A percentile compares a stretch with the other conserved stretches of the same genome.
Evolutionary conservation across 2,113 vertebrate species (phyloP).

Genomic region (Proteles cristata): DNA sequence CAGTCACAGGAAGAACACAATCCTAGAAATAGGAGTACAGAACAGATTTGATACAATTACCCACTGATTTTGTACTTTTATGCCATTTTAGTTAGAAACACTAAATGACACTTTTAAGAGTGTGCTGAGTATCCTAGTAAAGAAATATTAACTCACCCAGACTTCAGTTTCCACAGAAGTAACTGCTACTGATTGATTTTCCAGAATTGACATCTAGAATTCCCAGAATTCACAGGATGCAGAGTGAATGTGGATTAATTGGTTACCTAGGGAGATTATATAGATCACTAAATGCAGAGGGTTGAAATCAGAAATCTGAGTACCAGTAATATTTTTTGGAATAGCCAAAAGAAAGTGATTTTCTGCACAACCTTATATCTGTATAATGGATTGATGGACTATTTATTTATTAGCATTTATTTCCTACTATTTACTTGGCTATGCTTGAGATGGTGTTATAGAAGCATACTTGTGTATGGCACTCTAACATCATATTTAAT

Average conservation of each 20-base stretch:
- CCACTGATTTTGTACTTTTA: not conserved
- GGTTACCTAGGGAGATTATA: not conserved
- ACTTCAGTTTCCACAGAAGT: not conserved
- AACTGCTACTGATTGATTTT: not conserved
- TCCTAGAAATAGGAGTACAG: not conserved
- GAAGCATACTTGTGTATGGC: not conserved
- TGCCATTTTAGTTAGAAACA: not conserved
- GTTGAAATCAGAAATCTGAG: not conserved
- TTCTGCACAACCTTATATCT: not conserved
- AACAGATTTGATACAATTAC: not conserved
- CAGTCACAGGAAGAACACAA: not conserved
- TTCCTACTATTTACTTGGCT: not conserved
- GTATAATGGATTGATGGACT: not conserved
- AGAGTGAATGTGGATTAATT: conserved; percentile 1
- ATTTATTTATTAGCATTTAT: not conserved
- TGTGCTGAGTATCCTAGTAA: not conserved
- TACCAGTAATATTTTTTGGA: not conserved
- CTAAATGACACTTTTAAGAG: not conserved
- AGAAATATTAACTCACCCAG: not conserved
- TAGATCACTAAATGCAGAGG: not conserved
- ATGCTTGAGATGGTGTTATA: not conserved
- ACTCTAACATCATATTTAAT: not conserved
- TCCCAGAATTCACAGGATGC: not conserved
- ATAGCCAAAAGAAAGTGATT: not conserved
- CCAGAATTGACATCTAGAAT: not conserved